Evolutionary conservation across 1,140 invertebrate species (phyloP).

Genomic region (Mizuhopecten yessoensis): DNA sequence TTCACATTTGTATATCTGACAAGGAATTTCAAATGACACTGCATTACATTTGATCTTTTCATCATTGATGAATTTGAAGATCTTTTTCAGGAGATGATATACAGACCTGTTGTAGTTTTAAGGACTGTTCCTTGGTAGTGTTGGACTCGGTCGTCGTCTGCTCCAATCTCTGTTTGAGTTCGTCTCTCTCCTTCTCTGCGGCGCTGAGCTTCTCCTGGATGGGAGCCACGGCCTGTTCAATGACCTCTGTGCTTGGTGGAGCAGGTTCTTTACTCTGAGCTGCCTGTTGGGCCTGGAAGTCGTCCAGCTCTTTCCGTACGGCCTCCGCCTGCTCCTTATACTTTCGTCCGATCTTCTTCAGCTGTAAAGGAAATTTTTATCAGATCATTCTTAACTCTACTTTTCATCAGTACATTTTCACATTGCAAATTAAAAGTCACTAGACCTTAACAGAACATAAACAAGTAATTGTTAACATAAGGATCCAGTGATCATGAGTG

Average conservation of each 20-base stretch:
- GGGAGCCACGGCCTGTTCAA: conserved; percentile 61
- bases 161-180: conserved; percentile 60
- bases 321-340: conserved; percentile 95
- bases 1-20: too few relatives aligned
- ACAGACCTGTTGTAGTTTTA: conserved; percentile 83
- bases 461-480: too few relatives aligned
- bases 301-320: conserved; percentile 77
- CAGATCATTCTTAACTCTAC: too few relatives aligned
- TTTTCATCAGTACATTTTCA: too few relatives aligned
- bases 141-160: conserved; percentile 83
- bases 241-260: conserved; percentile 53
- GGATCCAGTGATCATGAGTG: too few relatives aligned
- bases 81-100: too few relatives aligned
- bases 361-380: too few relatives aligned
- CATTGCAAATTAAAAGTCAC: too few relatives aligned
- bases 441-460: too few relatives aligned
- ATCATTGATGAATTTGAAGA: too few relatives aligned
- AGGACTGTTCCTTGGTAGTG: conserved; percentile 59
- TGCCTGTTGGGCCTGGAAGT: conserved; percentile 84
- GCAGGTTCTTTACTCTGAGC: conserved; percentile 55
- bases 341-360: conserved; percentile 95
- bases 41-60: too few relatives aligned
- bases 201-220: conserved; percentile 62
- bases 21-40: too few relatives aligned
- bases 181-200: conserved; percentile 73